Evolutionary conservation across 2,888 invertebrate genomes (phyloP), one percentile per base, ranked within the genome.

Genomic region (Lepidochitona cinerea): DNA sequence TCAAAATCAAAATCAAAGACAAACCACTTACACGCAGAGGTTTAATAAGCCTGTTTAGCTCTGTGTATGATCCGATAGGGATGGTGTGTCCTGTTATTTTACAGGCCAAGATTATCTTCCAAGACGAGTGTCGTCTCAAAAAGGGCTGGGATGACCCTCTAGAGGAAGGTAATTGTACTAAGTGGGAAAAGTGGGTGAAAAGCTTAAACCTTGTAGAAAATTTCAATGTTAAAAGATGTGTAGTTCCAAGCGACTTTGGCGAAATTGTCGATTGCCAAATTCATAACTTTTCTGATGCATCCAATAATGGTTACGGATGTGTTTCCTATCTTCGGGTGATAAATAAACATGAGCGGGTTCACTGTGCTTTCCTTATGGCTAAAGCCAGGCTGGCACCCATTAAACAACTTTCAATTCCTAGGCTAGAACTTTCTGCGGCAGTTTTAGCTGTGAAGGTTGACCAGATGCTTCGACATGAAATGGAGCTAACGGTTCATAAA

Each of bases 241-340:
- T 4, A 18, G n/a, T 49, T 49, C 49, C 49, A 49, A 23, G 18
- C 18, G 49, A 49, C 23, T 7, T 49, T 49, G 49, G 49, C 23
- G 49, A 49, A n/a, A 7, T 49, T 49, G 1, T n/a, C 18, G 49
- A 49, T n/a, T 49, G 49, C 49, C 49, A 71, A 41, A 33, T 71
- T 9, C 70, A 73, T 32, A 54, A 71, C 26, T 71, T 73, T 33
- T 49, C 54, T 35, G 73, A 73, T 41, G 73, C 70, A 18, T 73
- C 73, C 26, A 36, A 71, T 36, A 35, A 18, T 14, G 70, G 70
- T 6, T 71, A 35, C n/a, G 73, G 70, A 6, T 35, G n/a, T 18
- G 69, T 29, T 7, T 29, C 73, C 2, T 73, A 73, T 41, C 5
- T 73, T 7, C 52, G 70, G 14, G 14, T 73, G 1, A 23, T 71